Evolutionary conservation across 2,113 vertebrate genomes (phyloP).

Genomic region (Rhodinocichla rosea): DNA sequence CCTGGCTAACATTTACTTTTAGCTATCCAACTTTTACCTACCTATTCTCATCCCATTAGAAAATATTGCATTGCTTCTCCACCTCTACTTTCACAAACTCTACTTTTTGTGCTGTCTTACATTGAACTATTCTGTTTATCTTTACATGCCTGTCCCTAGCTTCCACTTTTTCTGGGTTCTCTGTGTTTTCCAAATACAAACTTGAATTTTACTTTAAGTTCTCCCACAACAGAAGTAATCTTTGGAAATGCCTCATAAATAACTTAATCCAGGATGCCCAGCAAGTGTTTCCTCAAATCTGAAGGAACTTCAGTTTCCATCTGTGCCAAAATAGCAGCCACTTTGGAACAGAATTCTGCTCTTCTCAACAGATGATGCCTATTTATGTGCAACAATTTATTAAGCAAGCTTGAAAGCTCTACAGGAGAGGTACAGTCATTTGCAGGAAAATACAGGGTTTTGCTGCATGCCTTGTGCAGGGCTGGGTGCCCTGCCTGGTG

Average conservation of each 20-base stretch:
- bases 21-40: background rate
- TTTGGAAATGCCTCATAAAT: background rate
- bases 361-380: background rate
- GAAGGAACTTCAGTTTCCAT: background rate
- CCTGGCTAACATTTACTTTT: background rate
- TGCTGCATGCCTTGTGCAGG: fast-evolving
- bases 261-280: background rate
- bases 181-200: background rate
- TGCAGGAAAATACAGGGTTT: background rate
- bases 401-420: background rate
- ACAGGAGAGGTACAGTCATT: background rate
- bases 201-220: background rate
- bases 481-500: background rate
- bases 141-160: background rate
- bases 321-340: background rate
- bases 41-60: background rate
- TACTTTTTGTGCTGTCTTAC: background rate
- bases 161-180: background rate
- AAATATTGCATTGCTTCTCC: background rate
- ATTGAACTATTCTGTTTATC: background rate
- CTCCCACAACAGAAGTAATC: background rate
- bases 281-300: background rate
- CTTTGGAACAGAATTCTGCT: background rate
- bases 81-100: background rate
- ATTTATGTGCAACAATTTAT: background rate